A percentile compares a stretch with the other conserved stretches of the same genome.
phyloP scores from a whole-genome alignment of 1,140 invertebrate species.

The Ceratitis capitata region DNA sequence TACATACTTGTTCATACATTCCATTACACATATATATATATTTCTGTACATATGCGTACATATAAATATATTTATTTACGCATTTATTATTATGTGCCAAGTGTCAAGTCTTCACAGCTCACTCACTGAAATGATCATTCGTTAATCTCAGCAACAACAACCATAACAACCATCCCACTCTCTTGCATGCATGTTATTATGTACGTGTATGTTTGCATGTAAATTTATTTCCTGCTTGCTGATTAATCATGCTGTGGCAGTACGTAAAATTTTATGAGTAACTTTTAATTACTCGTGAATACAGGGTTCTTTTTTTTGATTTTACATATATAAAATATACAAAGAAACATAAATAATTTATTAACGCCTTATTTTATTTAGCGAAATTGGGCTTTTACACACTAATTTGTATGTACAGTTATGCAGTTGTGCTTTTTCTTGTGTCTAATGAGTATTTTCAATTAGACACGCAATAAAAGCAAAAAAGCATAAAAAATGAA shows the following conservation, averaged over 20 bases:
- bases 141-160: neutral
- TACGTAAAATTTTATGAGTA: conserved; percentile 10
- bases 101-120: neutral
- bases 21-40: too few relatives aligned
- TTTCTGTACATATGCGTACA: too few relatives aligned
- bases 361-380: neutral
- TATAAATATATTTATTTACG: too few relatives aligned
- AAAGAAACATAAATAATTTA: neutral
- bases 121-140: too few relatives aligned
- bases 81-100: neutral
- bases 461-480: neutral
- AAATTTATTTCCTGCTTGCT: neutral
- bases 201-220: neutral
- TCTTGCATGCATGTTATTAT: neutral
- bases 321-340: neutral
- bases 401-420: too few relatives aligned
- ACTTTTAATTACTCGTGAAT: neutral
- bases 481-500: too few relatives aligned
- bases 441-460: neutral
- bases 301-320: neutral
- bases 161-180: neutral
- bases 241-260: neutral
- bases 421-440: neutral
- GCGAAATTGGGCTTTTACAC: neutral
- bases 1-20: too few relatives aligned